Conservation (phyloP, 2,113 vertebrate species). For the Otus sunia region DNA sequence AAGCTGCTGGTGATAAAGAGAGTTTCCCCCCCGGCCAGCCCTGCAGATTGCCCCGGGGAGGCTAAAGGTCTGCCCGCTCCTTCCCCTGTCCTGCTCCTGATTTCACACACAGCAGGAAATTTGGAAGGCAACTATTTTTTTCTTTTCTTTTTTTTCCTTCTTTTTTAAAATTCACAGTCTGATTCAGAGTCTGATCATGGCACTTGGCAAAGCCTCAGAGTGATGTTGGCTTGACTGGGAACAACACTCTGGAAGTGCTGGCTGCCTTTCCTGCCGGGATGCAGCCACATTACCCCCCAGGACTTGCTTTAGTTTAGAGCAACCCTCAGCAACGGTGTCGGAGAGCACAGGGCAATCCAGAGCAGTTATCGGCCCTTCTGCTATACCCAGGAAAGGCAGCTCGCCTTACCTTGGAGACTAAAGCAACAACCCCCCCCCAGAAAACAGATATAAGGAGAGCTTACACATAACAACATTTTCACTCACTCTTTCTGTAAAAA, state of each 20-base stretch:
- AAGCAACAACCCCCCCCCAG: rapidly evolving
- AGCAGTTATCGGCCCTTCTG: neutral
- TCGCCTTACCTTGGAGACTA: neutral
- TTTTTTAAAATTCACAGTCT: neutral
- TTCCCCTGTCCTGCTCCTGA: neutral
- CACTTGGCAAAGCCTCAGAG: neutral
- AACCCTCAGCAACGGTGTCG: neutral
- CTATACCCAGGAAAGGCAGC: neutral
- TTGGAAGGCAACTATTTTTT: neutral
- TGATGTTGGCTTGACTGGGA: neutral
- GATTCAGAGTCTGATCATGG: neutral
- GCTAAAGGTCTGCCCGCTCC: neutral
- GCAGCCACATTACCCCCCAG: neutral
- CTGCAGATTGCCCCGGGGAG: neutral
- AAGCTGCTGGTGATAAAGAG: neutral
- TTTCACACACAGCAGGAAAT: neutral
- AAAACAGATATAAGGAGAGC: neutral
- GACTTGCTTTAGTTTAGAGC: neutral
- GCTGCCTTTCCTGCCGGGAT: neutral
- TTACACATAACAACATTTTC: neutral
- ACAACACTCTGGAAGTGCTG: neutral
- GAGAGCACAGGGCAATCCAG: neutral
- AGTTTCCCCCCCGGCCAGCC: neutral
- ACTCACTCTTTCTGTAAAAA: neutral
- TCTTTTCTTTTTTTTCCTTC: rapidly evolving